Evolutionary conservation across 1,140 invertebrate species (phyloP).

Genomic region (Diprion similis): DNA sequence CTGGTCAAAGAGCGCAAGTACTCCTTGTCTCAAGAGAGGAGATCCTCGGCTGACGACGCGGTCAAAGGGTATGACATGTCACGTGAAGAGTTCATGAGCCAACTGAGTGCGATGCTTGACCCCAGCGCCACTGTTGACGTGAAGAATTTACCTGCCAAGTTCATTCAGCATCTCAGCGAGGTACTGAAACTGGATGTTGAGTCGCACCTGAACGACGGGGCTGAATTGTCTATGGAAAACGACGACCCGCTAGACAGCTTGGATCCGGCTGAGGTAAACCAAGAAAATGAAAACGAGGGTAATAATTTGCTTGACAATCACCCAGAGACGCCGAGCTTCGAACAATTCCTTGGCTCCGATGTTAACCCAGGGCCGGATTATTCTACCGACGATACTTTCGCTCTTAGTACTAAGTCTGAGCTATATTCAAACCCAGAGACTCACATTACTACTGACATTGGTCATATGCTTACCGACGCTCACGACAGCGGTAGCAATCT

Average conservation of each 20-base stretch:
- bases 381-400: no score
- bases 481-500: no score
- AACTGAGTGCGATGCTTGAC: slow-evolving; percentile 56
- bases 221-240: neutral
- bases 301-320: neutral
- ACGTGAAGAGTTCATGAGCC: slow-evolving; percentile 56
- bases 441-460: no score
- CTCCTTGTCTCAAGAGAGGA: slow-evolving; percentile 46
- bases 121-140: slow-evolving; percentile 52
- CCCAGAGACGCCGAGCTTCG: neutral
- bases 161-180: slow-evolving; percentile 56
- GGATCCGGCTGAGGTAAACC: no score
- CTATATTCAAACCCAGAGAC: no score
- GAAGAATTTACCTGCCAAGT: slow-evolving; percentile 53
- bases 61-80: slow-evolving; percentile 43
- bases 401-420: no score
- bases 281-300: no score
- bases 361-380: no score
- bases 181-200: slow-evolving; percentile 52
- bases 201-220: slow-evolving; percentile 23
- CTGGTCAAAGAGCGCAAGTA: slow-evolving; percentile 53
- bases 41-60: slow-evolving; percentile 52
- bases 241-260: no score
- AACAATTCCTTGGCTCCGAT: no score
- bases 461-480: no score